phyloP scores from a whole-genome alignment of 2,888 invertebrate species.

The Hipparchia sbordonii region DNA sequence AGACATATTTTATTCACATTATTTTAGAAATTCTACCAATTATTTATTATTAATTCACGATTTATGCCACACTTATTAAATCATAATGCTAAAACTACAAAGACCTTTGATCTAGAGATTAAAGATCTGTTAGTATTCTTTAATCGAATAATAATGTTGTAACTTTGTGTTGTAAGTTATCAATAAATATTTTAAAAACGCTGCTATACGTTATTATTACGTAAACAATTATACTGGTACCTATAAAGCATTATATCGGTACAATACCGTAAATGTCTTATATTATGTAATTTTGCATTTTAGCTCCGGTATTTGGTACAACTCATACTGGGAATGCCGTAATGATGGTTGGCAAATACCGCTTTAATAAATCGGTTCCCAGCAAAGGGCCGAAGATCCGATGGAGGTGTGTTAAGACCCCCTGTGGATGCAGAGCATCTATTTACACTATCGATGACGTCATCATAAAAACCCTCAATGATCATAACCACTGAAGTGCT shows the following conservation, averaged over 20 bases:
- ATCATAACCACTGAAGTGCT: slow-evolving; percentile 47
- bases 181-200: no score
- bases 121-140: no score
- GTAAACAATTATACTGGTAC: no score
- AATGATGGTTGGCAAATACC: slow-evolving; percentile 48
- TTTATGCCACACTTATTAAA: no score
- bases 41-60: no score
- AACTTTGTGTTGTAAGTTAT: no score
- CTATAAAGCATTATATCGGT: neutral
- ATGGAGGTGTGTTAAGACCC: slow-evolving; percentile 51
- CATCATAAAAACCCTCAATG: slow-evolving; percentile 45
- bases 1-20: no score
- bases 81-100: no score
- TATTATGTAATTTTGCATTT: slow-evolving; percentile 16
- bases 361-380: slow-evolving; percentile 48
- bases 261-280: neutral
- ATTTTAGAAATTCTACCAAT: no score
- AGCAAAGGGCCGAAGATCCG: slow-evolving; percentile 47
- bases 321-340: slow-evolving; percentile 51
- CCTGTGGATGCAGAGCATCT: slow-evolving; percentile 47
- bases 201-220: no score
- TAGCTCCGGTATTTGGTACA: slow-evolving; percentile 46
- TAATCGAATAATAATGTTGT: no score
- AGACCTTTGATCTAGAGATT: no score
- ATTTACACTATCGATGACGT: slow-evolving; percentile 47